phyloP scores from a whole-genome alignment of 2,797 vertebrate species.

The Podarcis siculus region DNA sequence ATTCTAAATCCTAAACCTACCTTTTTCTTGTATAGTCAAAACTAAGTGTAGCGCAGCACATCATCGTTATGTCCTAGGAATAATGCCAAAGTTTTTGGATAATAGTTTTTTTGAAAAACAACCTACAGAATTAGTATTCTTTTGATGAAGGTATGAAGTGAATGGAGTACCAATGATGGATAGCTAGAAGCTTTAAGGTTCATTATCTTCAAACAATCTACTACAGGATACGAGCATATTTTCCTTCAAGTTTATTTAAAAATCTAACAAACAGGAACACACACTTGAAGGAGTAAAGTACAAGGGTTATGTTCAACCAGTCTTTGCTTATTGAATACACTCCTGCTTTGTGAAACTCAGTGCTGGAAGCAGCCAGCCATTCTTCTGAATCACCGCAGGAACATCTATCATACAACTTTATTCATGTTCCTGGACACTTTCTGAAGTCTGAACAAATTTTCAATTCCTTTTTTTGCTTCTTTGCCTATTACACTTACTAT shows the following conservation, averaged over 20 bases:
- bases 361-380: background rate
- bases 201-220: background rate
- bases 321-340: background rate
- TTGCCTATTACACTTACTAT: background rate
- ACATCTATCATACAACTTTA: background rate
- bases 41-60: background rate
- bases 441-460: background rate
- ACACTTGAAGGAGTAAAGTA: background rate
- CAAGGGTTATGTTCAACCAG: background rate
- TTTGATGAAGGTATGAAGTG: background rate
- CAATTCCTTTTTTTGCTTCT: background rate
- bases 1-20: background rate
- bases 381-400: background rate
- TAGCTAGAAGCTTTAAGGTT: background rate
- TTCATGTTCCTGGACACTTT: background rate
- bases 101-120: background rate
- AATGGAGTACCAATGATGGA: background rate
- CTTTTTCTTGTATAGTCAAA: background rate
- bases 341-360: background rate
- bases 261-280: background rate
- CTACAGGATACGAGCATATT: background rate
- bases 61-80: background rate
- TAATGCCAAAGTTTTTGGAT: background rate
- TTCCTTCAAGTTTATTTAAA: conserved; percentile 11
- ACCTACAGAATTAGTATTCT: background rate